Evolutionary conservation across 2,797 vertebrate genomes (phyloP), one percentile per base, ranked within the genome.

Genomic region (Ptychadena robeensis): DNA sequence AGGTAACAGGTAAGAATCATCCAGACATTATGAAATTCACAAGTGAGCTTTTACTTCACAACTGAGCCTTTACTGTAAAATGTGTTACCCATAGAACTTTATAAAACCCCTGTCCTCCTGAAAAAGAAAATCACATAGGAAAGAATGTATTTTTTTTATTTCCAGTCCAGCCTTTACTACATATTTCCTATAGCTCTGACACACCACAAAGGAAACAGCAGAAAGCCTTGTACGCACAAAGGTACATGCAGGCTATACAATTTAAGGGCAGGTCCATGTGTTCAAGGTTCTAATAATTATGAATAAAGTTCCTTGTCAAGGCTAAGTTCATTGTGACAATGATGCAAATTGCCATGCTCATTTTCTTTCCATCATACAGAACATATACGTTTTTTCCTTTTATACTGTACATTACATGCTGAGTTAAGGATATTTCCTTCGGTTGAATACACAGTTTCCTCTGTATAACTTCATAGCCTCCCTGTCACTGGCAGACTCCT

Each of bases 401-500:
- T 61, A 10, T 61, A 61, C 59, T 61, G 59, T 61, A 68, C 64
- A 37, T 73, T 38, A 74, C 77, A 84, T 68, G 34, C 75, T 59
- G 32, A 64, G 25, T 25, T 44, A 12, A 59, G 59, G 63, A 73
- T 35, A 70, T 73, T 83, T 83, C 68, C 68, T 7, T 48, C 44
- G 14, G 53, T 18, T 15, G 7, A 38, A 34, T 15, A 68, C n/a
- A 34, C 63, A 74, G 22, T 37, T 61, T 34, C 73, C 30, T 73
- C 71, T 37, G 40, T 85, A 80, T 34, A 69, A 65, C 35, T 64
- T 32, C 71, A 34, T 27, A 38, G 35, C 8, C 7, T 74, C n/a
- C 44, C n/a, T 75, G 82, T 74, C 57, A 61, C 53, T 85, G 70
- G 63, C 71, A 85, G 71, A 70, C 30, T 85, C 9, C 30, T 53